phyloP scores from a whole-genome alignment of 2,113 vertebrate genomes.

The Sorex fumeus region DNA sequence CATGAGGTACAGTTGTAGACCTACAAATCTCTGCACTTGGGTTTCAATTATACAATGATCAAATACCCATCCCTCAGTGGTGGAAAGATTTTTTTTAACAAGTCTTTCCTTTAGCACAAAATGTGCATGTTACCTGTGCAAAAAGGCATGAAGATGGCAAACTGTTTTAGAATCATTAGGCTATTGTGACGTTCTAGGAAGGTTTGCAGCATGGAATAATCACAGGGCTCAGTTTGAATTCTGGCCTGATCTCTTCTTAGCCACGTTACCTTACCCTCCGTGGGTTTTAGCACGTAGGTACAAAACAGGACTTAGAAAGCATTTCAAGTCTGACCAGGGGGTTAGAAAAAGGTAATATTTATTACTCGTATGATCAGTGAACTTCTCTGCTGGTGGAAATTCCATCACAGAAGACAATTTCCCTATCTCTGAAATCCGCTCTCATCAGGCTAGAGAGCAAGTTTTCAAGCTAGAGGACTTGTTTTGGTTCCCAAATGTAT shows the following conservation, averaged over 20 bases:
- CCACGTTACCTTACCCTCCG: background rate
- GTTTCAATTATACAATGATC: no score
- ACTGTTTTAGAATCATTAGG: background rate
- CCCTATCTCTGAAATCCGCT: constrained; percentile 29
- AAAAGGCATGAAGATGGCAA: background rate
- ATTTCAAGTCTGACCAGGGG: background rate
- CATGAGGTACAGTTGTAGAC: no score
- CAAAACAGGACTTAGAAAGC: constrained; percentile 24
- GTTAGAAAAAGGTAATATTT: background rate
- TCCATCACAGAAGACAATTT: background rate
- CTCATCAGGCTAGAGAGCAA: background rate
- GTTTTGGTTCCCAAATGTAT: background rate
- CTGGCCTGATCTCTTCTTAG: background rate
- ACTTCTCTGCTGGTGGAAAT: constrained; percentile 25
- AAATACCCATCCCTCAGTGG: no score
- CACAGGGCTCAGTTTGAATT: background rate
- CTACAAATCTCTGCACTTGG: no score
- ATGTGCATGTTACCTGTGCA: background rate
- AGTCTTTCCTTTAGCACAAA: background rate
- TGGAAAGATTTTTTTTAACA: no score
- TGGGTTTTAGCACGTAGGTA: background rate
- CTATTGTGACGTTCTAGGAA: background rate
- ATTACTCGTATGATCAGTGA: background rate
- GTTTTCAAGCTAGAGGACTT: background rate
- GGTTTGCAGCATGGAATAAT: background rate